Percentiles rank a stretch among this genome's conserved stretches.
Evolutionary conservation across 2,797 vertebrate species (phyloP).

Genomic region (Argyrosomus regius): DNA sequence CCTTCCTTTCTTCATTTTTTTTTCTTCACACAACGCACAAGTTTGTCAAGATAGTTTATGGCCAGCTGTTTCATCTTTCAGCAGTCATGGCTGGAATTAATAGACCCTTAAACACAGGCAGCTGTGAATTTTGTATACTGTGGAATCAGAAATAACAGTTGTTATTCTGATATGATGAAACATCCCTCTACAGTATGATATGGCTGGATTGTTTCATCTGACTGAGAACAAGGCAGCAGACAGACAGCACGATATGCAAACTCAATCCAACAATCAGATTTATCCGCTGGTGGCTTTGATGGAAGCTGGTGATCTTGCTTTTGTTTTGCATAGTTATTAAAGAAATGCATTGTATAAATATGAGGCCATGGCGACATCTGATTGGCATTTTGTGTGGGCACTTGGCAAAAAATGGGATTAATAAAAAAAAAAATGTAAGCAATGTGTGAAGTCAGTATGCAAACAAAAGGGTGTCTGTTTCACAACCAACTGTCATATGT

Average conservation of each 20-base stretch:
- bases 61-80: conserved; percentile 81
- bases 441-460: conserved; percentile 44
- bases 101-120: conserved; percentile 76
- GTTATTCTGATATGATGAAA: conserved; percentile 74
- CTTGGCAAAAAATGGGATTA: conserved; percentile 37
- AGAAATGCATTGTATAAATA: conserved; percentile 37
- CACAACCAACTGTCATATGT: conserved; percentile 42
- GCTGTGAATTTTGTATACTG: conserved; percentile 74
- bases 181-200: conserved; percentile 38
- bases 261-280: conserved; percentile 52
- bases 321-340: conserved; percentile 54
- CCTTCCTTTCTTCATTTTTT: conserved; percentile 36
- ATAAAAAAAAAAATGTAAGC: conserved; percentile 45
- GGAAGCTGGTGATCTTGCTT: conserved; percentile 46
- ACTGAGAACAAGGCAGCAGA: conserved; percentile 48
- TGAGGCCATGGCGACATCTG: conserved; percentile 42
- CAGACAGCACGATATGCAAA: conserved; percentile 42
- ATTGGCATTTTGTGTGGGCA: conserved; percentile 39
- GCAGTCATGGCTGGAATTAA: conserved; percentile 80
- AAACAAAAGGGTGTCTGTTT: conserved; percentile 40
- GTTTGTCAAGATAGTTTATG: conserved; percentile 78
- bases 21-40: conserved; percentile 47
- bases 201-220: conserved; percentile 64
- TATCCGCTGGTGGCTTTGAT: conserved; percentile 55
- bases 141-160: conserved; percentile 69